These are phyloP conservation scores for Buceros bicornis DNA, from an alignment of 2,797 vertebrate species.

Conservation along the genomic window DNA sequence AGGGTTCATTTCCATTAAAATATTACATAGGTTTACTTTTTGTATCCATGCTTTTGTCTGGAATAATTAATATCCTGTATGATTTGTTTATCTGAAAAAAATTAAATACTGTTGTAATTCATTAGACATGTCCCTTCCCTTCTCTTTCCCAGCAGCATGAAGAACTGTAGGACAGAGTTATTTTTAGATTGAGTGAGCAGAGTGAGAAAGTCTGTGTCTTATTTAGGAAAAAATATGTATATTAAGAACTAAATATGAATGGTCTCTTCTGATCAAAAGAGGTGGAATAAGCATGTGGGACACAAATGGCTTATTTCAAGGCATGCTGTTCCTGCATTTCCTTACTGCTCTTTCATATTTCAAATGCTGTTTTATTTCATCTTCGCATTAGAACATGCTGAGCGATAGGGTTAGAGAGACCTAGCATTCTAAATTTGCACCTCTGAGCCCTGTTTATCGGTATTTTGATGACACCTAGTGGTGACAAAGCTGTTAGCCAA, in stretches of 20 bases:
- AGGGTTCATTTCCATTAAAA: background rate
- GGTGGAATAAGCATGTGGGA: background rate
- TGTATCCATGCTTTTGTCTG: background rate
- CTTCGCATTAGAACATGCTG: constrained; percentile 67
- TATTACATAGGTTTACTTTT: background rate
- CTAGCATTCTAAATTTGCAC: background rate
- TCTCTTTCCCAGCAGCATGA: background rate
- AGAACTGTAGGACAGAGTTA: background rate
- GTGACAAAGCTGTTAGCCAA: constrained; percentile 7
- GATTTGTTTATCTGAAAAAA: background rate
- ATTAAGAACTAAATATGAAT: constrained; percentile 24
- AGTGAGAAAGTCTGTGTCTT: constrained; percentile 17
- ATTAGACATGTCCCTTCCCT: background rate
- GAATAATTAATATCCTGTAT: background rate
- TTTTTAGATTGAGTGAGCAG: constrained; percentile 21
- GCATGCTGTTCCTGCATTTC: constrained; percentile 55
- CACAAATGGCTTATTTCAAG: constrained; percentile 25
- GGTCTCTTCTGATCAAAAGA: constrained; percentile 14
- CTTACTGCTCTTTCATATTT: constrained; percentile 69
- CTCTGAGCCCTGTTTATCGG: constrained; percentile 44
- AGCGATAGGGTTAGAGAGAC: constrained; percentile 69
- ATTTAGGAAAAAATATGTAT: background rate
- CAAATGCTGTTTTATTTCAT: constrained; percentile 59
- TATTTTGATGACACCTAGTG: constrained; percentile 83
- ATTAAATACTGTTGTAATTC: background rate